Percentiles rank a stretch among this genome's conserved stretches.
Conservation (phyloP, 2,113 vertebrate species). For the Sakesphorus luctuosus region DNA sequence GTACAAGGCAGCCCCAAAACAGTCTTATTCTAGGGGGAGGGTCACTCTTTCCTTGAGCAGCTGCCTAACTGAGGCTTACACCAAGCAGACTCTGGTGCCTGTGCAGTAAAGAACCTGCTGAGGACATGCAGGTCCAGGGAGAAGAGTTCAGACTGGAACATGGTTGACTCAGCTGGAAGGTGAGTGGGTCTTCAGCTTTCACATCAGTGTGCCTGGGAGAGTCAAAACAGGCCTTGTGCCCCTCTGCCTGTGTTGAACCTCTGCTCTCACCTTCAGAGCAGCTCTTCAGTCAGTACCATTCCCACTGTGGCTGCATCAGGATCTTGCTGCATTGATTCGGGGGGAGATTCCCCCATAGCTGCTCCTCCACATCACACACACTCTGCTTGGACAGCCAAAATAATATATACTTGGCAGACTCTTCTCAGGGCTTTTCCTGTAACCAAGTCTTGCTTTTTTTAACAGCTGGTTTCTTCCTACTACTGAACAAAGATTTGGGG, state of each 20-base stretch:
- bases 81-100: not conserved
- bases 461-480: not conserved
- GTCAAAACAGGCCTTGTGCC: not conserved
- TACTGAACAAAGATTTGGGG: not conserved
- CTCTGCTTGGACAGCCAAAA: not conserved
- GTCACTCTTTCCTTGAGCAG: not conserved
- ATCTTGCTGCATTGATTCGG: not conserved
- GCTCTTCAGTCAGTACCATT: not conserved
- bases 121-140: accelerated
- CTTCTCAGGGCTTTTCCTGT: not conserved
- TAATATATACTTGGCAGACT: not conserved
- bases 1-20: not conserved
- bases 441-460: not conserved
- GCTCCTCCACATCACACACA: not conserved
- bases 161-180: not conserved
- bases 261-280: not conserved
- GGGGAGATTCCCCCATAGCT: not conserved
- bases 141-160: not conserved
- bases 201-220: not conserved
- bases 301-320: not conserved
- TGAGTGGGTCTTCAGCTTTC: not conserved
- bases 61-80: not conserved
- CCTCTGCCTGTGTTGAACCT: not conserved
- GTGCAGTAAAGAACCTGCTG: not conserved
- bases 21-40: not conserved